A percentile compares a stretch with the other conserved stretches of the same genome.
These are phyloP conservation scores for Poliocrania exsul DNA, from an alignment of 2,797 vertebrate genomes.

Conservation along the genomic window DNA sequence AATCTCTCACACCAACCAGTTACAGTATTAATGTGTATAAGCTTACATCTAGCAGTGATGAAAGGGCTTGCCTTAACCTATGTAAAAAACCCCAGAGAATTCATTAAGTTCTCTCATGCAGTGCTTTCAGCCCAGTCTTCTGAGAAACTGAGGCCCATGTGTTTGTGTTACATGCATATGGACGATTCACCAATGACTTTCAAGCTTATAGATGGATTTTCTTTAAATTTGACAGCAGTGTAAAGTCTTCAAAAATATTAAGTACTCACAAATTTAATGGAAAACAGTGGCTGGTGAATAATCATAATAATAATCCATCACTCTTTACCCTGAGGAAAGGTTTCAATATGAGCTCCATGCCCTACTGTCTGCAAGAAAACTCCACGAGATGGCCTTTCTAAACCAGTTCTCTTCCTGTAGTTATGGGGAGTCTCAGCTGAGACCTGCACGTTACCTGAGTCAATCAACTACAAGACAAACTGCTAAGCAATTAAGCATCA, in stretches of 20 bases:
- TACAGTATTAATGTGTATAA: background rate
- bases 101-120: background rate
- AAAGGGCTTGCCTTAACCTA: background rate
- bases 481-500: background rate
- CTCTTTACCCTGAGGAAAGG: background rate
- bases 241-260: background rate
- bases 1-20: background rate
- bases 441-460: background rate
- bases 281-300: background rate
- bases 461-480: background rate
- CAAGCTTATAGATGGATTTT: background rate
- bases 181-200: background rate
- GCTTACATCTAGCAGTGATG: background rate
- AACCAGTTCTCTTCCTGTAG: background rate
- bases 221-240: background rate
- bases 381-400: background rate
- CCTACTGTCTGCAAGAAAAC: background rate
- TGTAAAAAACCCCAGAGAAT: rapidly evolving
- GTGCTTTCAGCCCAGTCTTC: background rate
- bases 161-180: background rate
- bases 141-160: background rate
- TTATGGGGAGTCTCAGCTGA: background rate
- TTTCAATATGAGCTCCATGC: background rate
- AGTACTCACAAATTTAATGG: background rate
- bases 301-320: background rate